These are phyloP conservation scores for Dryocosmus kuriphilus DNA, from an alignment of 2,888 invertebrate genomes.

Conservation along the genomic window DNA sequence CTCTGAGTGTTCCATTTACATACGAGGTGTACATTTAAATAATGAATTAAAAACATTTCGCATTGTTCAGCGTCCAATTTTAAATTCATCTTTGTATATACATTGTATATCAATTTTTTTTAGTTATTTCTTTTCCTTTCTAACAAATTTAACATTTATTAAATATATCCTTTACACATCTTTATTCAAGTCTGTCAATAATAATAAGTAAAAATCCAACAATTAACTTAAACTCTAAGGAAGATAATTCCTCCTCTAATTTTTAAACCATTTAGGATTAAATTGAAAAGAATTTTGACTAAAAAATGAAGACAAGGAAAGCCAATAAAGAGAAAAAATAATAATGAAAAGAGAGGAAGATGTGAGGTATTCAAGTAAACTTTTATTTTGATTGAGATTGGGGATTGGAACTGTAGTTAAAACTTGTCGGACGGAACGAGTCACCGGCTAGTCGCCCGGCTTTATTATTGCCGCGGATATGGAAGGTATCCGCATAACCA, in stretches of 20 bases:
- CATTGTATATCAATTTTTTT: no score
- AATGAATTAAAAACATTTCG: no score
- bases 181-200: no score
- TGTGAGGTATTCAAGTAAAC: constrained; percentile 53
- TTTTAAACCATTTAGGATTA: background rate
- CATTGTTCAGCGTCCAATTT: no score
- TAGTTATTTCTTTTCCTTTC: no score
- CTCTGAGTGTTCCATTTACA: no score
- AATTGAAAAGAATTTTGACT: background rate
- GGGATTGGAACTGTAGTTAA: constrained; percentile 67
- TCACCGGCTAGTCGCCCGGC: constrained; percentile 60
- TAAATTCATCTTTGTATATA: no score
- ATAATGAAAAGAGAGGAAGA: background rate
- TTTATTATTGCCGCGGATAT: constrained; percentile 63
- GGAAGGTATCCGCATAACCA: constrained; percentile 53
- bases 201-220: no score
- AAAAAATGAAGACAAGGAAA: background rate
- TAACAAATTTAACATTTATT: no score
- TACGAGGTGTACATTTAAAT: no score
- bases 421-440: constrained; percentile 63
- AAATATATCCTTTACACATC: no score
- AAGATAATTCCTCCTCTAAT: background rate
- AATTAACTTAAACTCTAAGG: no score
- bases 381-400: constrained; percentile 68
- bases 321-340: background rate